A percentile compares a stretch with the other conserved stretches of the same genome.
phyloP scores from a whole-genome alignment of 2,113 vertebrate species.

The Campylomormyrus tamandua region DNA sequence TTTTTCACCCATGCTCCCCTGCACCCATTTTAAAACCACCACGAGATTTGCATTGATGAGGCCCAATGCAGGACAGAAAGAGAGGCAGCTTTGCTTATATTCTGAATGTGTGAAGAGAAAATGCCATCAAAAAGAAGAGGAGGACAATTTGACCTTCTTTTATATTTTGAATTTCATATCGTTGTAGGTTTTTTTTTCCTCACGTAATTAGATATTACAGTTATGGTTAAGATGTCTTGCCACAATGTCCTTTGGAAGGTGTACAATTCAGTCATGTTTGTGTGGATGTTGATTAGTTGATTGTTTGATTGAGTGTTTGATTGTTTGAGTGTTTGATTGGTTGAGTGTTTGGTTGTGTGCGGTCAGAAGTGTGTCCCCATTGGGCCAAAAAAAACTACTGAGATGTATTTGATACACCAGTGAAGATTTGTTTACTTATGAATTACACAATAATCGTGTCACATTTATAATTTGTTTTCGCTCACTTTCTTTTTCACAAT shows the following conservation, averaged over 20 bases:
- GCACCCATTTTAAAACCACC: too few species aligned
- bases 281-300: background rate
- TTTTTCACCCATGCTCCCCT: too few species aligned
- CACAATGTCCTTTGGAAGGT: background rate
- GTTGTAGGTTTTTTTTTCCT: background rate
- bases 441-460: background rate
- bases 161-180: background rate
- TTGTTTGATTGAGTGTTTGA: too few species aligned
- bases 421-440: background rate
- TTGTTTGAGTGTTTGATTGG: too few species aligned
- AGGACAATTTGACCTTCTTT: background rate
- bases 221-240: background rate
- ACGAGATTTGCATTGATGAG: too few species aligned
- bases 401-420: background rate
- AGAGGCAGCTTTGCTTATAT: too few species aligned
- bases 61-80: too few species aligned
- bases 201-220: background rate
- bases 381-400: background rate
- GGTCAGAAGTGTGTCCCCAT: background rate
- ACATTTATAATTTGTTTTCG: background rate
- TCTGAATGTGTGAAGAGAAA: too few species aligned
- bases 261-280: background rate
- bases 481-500: background rate
- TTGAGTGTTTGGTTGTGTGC: background rate
- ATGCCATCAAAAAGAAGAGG: too few species aligned